These are phyloP conservation scores for Bombus waltoni DNA, from an alignment of 1,140 invertebrate species.

Conservation along the genomic window DNA sequence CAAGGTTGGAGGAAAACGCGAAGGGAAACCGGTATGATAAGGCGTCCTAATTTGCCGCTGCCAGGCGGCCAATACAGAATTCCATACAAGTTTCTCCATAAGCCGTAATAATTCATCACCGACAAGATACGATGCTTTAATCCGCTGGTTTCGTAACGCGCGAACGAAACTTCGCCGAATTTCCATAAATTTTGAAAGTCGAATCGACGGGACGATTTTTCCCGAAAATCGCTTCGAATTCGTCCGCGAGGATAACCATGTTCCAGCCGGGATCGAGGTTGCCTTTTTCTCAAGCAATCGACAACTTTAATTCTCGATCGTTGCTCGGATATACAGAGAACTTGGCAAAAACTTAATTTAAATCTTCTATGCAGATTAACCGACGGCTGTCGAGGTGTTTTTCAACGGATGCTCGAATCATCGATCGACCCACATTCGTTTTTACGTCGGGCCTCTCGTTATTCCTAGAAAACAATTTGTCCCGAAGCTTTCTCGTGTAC, in stretches of 20 bases:
- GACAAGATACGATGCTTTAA: constrained; percentile 13
- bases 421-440: constrained; percentile 40
- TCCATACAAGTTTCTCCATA: constrained; percentile 42
- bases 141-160: background rate
- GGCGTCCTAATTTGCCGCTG: constrained; percentile 21
- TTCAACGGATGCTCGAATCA: background rate
- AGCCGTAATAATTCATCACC: constrained; percentile 41
- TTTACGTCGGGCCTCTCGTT: constrained; percentile 25
- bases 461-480: constrained; percentile 31
- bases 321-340: no score
- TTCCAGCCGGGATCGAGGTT: background rate
- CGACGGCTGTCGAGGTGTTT: constrained; percentile 6
- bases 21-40: background rate
- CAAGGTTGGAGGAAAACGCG: background rate
- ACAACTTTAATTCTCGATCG: constrained; percentile 4
- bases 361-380: constrained; percentile 28
- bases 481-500: background rate
- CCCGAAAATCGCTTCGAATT: background rate
- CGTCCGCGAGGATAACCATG: background rate
- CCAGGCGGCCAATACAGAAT: constrained; percentile 22
- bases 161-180: background rate
- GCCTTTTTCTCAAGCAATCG: background rate
- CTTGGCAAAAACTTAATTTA: constrained; percentile 25
- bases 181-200: constrained; percentile 6
- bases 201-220: background rate